phyloP scores from a whole-genome alignment of 2,113 vertebrate species.

The Raja brachyura region DNA sequence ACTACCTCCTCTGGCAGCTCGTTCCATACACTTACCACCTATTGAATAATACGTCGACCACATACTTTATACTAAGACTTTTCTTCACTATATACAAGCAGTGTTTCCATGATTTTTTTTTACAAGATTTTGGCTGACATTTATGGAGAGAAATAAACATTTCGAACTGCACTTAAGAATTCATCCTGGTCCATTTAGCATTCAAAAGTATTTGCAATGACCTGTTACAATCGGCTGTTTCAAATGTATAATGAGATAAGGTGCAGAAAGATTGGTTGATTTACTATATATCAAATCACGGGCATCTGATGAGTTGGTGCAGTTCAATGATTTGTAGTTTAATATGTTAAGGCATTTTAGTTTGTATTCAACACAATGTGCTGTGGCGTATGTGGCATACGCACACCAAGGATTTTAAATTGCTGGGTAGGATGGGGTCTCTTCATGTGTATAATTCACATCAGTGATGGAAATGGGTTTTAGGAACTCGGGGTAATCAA shows the following conservation, averaged over 20 bases:
- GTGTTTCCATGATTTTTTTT: neutral
- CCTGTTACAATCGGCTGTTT: neutral
- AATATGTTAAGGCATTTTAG: neutral
- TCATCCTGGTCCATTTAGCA: neutral
- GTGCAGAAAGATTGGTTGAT: neutral
- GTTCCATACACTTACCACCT: no score
- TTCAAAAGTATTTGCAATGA: neutral
- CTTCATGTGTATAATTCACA: neutral
- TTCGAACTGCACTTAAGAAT: neutral
- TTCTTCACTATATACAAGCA: neutral
- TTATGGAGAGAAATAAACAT: neutral
- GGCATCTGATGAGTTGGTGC: neutral
- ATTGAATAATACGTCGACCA: neutral
- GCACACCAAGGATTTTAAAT: neutral
- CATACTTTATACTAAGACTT: neutral
- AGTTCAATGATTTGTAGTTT: neutral
- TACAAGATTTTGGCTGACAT: neutral
- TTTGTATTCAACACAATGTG: neutral
- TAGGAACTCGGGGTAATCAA: no score
- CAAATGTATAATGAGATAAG: neutral
- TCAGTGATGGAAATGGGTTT: no score
- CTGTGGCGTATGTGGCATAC: neutral
- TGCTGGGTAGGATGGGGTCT: neutral
- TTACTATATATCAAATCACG: constrained; percentile 7
- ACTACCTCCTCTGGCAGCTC: no score